A percentile compares a stretch with the other conserved stretches of the same genome.
phyloP scores from a whole-genome alignment of 2,888 invertebrate species.

The Heterodera filipjevi region DNA sequence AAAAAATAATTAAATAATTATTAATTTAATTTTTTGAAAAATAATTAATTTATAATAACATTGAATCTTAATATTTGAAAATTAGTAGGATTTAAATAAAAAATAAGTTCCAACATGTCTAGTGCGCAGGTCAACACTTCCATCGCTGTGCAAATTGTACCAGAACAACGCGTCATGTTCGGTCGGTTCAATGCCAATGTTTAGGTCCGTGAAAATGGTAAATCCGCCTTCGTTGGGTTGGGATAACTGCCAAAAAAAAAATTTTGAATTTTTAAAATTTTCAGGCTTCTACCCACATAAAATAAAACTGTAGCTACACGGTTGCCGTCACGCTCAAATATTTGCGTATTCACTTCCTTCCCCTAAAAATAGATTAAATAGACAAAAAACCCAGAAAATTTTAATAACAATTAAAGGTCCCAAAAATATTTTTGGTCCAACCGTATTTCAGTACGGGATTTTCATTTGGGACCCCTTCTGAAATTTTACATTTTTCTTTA shows the following conservation, averaged over 20 bases:
- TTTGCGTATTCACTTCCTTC: not conserved
- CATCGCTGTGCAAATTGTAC: slow-evolving; percentile 74
- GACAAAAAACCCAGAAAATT: slow-evolving; percentile 71
- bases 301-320: slow-evolving; percentile 93
- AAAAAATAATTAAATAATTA: too few species aligned
- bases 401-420: slow-evolving; percentile 76
- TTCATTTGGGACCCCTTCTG: too few species aligned
- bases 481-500: too few species aligned
- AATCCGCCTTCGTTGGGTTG: slow-evolving; percentile 95
- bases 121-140: slow-evolving; percentile 82
- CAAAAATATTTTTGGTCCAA: not conserved
- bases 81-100: too few species aligned
- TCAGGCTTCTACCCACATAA: slow-evolving; percentile 69
- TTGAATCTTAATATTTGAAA: too few species aligned
- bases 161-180: slow-evolving; percentile 69
- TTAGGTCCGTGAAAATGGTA: slow-evolving; percentile 89
- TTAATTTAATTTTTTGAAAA: too few species aligned
- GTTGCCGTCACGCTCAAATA: slow-evolving; percentile 78
- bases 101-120: too few species aligned
- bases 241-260: slow-evolving; percentile 79
- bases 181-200: slow-evolving; percentile 82
- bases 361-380: not conserved
- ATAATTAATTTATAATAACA: too few species aligned
- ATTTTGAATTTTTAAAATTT: not conserved
- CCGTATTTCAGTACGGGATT: not conserved